phyloP scores from a whole-genome alignment of 2,888 invertebrate species.

The Catocala fraxini region DNA sequence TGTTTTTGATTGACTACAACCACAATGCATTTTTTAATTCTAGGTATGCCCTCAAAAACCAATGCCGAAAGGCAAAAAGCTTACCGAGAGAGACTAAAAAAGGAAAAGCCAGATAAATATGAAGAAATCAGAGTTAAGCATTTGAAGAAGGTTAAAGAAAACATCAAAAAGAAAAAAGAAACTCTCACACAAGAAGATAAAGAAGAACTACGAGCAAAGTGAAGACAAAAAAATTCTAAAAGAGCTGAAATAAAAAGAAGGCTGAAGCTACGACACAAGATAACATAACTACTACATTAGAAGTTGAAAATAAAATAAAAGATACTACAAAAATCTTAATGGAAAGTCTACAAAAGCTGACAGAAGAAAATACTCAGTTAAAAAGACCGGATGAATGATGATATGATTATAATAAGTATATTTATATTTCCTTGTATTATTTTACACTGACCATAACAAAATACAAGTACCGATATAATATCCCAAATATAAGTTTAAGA shows the following conservation, averaged over 20 bases:
- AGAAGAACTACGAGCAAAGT: conserved; percentile 24
- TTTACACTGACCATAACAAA: too few relatives aligned
- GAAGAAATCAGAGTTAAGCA: conserved; percentile 14
- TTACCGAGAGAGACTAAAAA: conserved; percentile 17
- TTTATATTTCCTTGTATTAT: too few relatives aligned
- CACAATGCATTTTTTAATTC: conserved; percentile 18
- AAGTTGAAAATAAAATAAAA: conserved; percentile 19
- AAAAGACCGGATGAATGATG: conserved; percentile 21
- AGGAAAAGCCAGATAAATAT: conserved; percentile 20
- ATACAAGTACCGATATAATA: too few relatives aligned
- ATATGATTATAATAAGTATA: too few relatives aligned
- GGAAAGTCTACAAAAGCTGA: conserved; percentile 18
- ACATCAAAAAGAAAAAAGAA: conserved; percentile 27
- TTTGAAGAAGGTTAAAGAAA: conserved; percentile 22
- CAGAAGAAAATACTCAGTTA: conserved; percentile 21
- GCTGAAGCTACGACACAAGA: conserved; percentile 19
- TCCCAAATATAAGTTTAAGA: too few relatives aligned
- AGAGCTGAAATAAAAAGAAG: conserved; percentile 18
- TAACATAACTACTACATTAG: conserved; percentile 12
- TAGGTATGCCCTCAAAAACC: conserved; percentile 20
- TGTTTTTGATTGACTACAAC: conserved; percentile 8
- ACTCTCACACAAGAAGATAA: conserved; percentile 27
- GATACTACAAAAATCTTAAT: conserved; percentile 18
- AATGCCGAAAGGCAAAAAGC: conserved; percentile 24
- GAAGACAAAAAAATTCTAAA: conserved; percentile 23